Evolutionary conservation across 2,113 vertebrate genomes (phyloP), one percentile per base, ranked within the genome.

Genomic region (Glaucidium brasilianum): DNA sequence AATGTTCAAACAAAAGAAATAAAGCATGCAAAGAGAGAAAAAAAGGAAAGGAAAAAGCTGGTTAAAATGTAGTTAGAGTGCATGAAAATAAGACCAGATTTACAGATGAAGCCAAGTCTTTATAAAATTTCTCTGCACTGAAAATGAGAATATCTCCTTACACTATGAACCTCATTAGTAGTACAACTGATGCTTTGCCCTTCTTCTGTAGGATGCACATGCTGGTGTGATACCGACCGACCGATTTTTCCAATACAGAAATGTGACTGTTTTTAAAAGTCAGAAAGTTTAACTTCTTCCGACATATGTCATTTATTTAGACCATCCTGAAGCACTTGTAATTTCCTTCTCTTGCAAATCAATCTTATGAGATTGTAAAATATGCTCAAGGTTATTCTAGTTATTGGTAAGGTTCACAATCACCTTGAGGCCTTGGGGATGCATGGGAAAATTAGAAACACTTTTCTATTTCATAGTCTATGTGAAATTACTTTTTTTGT

Each of bases 1-100:
- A 93, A 97, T 53, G 92, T 97, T 96, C 97, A 94, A 97, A 98
- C 92, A 96, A 95, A 95, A 97, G 95, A 94, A 96, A 97, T 90
- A 94, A 97, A 97, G 98, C 98, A 94, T 98, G 97, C 95, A 97
- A 92, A 97, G 91, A 88, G 97, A 97, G 98, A 96, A 97, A 96
- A 94, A 97, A 92, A 96, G 91, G 96, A 94, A 95, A 96, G 94
- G 94, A 97, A 97, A 98, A 84, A 97, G 96, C 95, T 95, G 94
- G 98, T 98, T 98, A 98, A 96, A 96, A 98, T 85, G 95, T 88
- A 95, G 95, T 98, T 88, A 97, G 62, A 95, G 80, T 37, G 94
- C 88, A 97, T 45, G 90, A 90, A 94, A 94, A 69, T 74, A 96
- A 97, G 96, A 93, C 69, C 73, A 86, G 96, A 77, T 62, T 59